These are phyloP conservation scores for Horisme vitalbata DNA, from an alignment of 2,888 invertebrate genomes.

Conservation along the genomic window DNA sequence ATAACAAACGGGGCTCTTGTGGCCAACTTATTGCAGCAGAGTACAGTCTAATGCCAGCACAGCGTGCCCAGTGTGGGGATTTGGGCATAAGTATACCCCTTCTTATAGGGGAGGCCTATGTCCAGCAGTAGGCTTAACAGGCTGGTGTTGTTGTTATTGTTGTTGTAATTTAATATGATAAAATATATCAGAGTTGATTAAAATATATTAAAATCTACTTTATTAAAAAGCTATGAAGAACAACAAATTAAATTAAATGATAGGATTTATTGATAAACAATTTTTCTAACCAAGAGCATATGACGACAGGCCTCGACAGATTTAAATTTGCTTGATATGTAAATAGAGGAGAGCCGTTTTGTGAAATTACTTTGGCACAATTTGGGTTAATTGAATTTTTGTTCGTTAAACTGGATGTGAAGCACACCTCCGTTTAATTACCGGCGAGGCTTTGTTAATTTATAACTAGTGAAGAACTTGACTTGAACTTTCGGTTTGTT, in stretches of 20 bases:
- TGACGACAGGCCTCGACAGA: slow-evolving; percentile 38
- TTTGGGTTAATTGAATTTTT: slow-evolving; percentile 78
- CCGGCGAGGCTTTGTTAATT: slow-evolving; percentile 77
- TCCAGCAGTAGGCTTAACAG: too few species aligned
- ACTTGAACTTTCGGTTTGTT: slow-evolving; percentile 1
- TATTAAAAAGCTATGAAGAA: too few species aligned
- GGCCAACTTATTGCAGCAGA: too few species aligned
- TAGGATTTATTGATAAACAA: slow-evolving; percentile 45
- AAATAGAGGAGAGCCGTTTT: slow-evolving; percentile 55
- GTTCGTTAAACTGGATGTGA: slow-evolving; percentile 70
- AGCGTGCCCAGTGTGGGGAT: too few species aligned
- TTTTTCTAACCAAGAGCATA: slow-evolving; percentile 43
- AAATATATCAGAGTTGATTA: too few species aligned
- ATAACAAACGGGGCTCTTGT: too few species aligned
- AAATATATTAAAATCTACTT: too few species aligned
- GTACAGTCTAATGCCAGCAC: too few species aligned
- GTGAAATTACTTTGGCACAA: slow-evolving; percentile 66
- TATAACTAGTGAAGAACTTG: slow-evolving; percentile 47
- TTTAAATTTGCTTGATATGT: slow-evolving; percentile 58
- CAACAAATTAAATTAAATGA: slow-evolving; percentile 42
- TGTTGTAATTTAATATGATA: too few species aligned
- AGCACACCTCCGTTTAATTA: slow-evolving; percentile 77
- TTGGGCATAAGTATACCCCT: too few species aligned
- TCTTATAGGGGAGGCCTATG: too few species aligned
- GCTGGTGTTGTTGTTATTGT: too few species aligned